phyloP scores from a whole-genome alignment of 2,888 invertebrate genomes.

The Erpobdella octoculata region DNA sequence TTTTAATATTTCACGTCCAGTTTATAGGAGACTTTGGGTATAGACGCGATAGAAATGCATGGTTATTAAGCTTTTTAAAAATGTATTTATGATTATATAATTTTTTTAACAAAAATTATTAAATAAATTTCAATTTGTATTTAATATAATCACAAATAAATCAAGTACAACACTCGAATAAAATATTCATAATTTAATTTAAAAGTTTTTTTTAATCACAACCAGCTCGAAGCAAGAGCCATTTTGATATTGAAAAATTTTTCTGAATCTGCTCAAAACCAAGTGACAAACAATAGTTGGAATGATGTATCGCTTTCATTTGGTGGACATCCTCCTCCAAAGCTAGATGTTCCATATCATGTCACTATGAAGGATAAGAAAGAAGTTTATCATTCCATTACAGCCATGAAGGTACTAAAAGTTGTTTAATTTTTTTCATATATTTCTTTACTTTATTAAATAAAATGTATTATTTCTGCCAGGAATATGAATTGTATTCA shows the following conservation, averaged over 20 bases:
- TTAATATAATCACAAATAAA: too few species aligned
- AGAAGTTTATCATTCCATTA: constrained; percentile 80
- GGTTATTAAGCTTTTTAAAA: too few species aligned
- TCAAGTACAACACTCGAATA: too few species aligned
- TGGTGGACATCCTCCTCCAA: constrained; percentile 61
- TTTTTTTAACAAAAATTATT: background rate
- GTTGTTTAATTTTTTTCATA: background rate
- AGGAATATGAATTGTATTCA: constrained; percentile 81
- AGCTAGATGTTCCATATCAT: constrained; percentile 69
- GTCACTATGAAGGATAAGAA: constrained; percentile 79
- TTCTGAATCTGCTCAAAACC: constrained; percentile 50
- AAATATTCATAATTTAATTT: background rate
- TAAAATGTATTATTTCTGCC: constrained; percentile 34
- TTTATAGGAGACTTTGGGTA: too few species aligned
- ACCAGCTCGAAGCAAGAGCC: constrained; percentile 65
- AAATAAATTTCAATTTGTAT: too few species aligned
- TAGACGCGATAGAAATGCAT: too few species aligned
- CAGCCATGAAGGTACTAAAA: constrained; percentile 88
- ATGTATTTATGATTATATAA: too few species aligned
- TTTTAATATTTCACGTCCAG: too few species aligned
- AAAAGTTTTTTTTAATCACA: constrained; percentile 31
- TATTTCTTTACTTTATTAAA: background rate
- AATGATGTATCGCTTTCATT: constrained; percentile 55
- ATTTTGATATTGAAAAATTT: constrained; percentile 64
- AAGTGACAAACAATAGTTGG: constrained; percentile 43